Evolutionary conservation across 2,113 vertebrate species (phyloP), one percentile per base, ranked within the genome.

Genomic region (Athene noctua): DNA sequence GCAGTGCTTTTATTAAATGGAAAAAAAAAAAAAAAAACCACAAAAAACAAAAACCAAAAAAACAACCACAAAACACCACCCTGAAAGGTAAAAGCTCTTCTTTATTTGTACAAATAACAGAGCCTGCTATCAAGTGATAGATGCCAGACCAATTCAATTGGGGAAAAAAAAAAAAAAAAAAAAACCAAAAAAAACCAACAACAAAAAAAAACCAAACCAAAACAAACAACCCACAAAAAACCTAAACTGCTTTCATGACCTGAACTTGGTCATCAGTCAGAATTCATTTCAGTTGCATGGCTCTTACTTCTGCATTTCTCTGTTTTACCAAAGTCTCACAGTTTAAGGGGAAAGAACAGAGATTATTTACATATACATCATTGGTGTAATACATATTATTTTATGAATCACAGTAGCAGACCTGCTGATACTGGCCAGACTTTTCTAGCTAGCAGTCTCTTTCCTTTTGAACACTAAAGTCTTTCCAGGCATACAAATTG

Each of bases 211-310:
- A 38, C 38, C 38, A 38, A 7, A 38, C 38, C 29, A 57, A 57
- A 32, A 58, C 55, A n/a, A n/a, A n/a, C n/a, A n/a, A n/a, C n/a
- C n/a, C n/a, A 57, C 18, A 42, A 19, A 57, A 57, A 32, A 58
- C 55, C 15, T 26, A 17, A 11, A 4, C 34, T 78, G 80, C 36
- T 93, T 77, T 92, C 80, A 30, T 38, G 26, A 84, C n/a, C 82
- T 82, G 40, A 96, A 95, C 88, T 86, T 42, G 46, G 78, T 96
- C 63, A 91, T 92, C 85, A 90, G 86, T 97, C 85, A 68, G 89
- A 61, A 36, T 92, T 96, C 72, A 42, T 87, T 96, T 91, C 51
- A 79, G 73, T 65, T 83, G 34, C 5, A 11, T 74, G n/a, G 40
- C 40, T 96, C 49, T 90, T 86, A 17, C 30, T 86, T 96, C 66